A percentile compares a stretch with the other conserved stretches of the same genome.
These are phyloP conservation scores for Leptinotarsa juncta DNA, from an alignment of 2,888 invertebrate species.

Conservation along the genomic window DNA sequence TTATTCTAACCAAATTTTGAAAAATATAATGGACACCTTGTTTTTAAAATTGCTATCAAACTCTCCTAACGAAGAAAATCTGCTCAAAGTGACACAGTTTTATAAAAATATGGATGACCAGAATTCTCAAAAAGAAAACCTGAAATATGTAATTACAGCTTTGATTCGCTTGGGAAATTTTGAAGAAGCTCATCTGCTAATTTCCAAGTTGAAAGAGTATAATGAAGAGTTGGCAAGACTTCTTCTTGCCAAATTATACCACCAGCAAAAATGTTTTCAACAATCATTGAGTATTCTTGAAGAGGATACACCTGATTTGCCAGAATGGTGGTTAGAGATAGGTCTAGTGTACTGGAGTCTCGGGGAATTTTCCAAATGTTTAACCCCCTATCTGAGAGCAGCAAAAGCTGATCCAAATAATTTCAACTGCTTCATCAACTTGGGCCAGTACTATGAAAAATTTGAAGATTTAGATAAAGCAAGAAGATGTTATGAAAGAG, in stretches of 20 bases:
- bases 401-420: slow-evolving; percentile 81
- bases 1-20: slow-evolving; percentile 55
- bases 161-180: slow-evolving; percentile 64
- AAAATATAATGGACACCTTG: slow-evolving; percentile 56
- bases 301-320: slow-evolving; percentile 61
- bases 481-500: slow-evolving; percentile 86
- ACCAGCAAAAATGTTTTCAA: slow-evolving; percentile 67
- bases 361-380: slow-evolving; percentile 71
- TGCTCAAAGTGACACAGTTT: slow-evolving; percentile 59
- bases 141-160: slow-evolving; percentile 56
- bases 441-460: slow-evolving; percentile 80
- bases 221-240: slow-evolving; percentile 58
- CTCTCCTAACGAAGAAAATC: slow-evolving; percentile 67
- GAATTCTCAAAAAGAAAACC: slow-evolving; percentile 42
- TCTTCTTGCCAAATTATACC: slow-evolving; percentile 68
- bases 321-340: slow-evolving; percentile 71
- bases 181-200: slow-evolving; percentile 58
- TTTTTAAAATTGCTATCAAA: slow-evolving; percentile 64
- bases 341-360: slow-evolving; percentile 73
- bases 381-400: slow-evolving; percentile 75
- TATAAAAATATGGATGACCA: slow-evolving; percentile 57
- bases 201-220: slow-evolving; percentile 60
- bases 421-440: slow-evolving; percentile 78
- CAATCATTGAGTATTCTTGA: slow-evolving; percentile 70
- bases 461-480: slow-evolving; percentile 78